Evolutionary conservation across 2,113 vertebrate genomes (phyloP).

Genomic region (Ariopsis seemanni): DNA sequence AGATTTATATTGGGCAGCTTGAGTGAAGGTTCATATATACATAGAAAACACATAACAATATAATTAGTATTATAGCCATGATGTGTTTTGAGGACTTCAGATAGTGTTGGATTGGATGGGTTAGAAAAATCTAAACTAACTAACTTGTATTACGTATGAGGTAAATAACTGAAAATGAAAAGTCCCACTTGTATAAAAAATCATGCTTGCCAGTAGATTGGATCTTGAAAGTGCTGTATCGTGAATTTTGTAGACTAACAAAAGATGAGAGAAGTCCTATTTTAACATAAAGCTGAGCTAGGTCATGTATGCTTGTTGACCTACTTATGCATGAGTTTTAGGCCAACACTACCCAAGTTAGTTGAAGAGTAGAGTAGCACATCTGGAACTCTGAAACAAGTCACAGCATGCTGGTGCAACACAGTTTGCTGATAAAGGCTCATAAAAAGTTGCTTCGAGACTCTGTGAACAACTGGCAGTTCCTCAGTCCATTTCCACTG

Average conservation of each 20-base stretch:
- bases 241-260: conserved; percentile 30
- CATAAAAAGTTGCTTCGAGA: neutral
- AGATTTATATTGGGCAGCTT: neutral
- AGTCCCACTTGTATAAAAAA: neutral
- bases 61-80: neutral
- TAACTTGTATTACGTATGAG: neutral
- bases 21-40: neutral
- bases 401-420: neutral
- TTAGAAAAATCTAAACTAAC: neutral
- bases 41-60: neutral
- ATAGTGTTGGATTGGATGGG: neutral
- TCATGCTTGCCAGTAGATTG: neutral
- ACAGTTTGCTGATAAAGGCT: neutral
- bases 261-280: conserved; percentile 24
- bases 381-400: conserved; percentile 19
- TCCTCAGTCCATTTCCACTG: neutral
- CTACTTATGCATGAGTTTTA: conserved; percentile 48
- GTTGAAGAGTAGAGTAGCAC: neutral
- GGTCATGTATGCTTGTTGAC: conserved; percentile 46
- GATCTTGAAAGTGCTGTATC: neutral
- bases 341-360: conserved; percentile 34
- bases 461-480: neutral
- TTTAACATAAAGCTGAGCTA: conserved; percentile 29
- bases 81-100: neutral
- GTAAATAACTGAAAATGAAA: neutral